Conservation (phyloP, 2,113 vertebrate genomes). For the Tetraodon nigroviridis region DNA sequence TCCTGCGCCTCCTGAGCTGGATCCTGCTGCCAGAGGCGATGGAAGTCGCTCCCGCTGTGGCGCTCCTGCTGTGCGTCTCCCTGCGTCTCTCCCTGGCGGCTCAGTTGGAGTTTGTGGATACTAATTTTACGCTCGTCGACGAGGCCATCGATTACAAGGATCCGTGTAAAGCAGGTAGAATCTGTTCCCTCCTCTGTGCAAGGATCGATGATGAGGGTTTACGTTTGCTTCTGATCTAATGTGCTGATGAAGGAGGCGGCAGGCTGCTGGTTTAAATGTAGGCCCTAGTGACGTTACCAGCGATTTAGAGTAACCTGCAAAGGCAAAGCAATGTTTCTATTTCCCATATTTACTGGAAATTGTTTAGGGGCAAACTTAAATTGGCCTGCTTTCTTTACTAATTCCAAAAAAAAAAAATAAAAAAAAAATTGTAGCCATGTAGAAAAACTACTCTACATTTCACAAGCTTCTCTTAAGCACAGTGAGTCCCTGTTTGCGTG, state of each 20-base stretch:
- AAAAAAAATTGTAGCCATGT: too few species aligned
- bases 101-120: slow-evolving; percentile 46
- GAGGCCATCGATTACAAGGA: slow-evolving; percentile 75
- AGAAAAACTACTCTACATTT: too few species aligned
- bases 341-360: neutral
- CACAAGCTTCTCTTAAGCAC: too few species aligned
- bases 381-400: too few species aligned
- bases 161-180: slow-evolving; percentile 77
- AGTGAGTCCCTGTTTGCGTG: too few species aligned
- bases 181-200: neutral
- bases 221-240: too few species aligned
- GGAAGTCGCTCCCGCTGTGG: slow-evolving; percentile 42
- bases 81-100: slow-evolving; percentile 47
- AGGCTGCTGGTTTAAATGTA: neutral
- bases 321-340: neutral
- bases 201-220: neutral
- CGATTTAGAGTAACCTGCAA: neutral
- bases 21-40: slow-evolving; percentile 36
- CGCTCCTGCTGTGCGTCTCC: slow-evolving; percentile 50
- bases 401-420: too few species aligned
- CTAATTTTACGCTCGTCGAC: slow-evolving; percentile 28
- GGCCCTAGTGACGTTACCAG: too few species aligned
- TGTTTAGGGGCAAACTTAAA: too few species aligned
- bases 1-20: neutral
- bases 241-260: too few species aligned